phyloP scores from a whole-genome alignment of 2,797 vertebrate genomes.

The Antrozous pallidus region DNA sequence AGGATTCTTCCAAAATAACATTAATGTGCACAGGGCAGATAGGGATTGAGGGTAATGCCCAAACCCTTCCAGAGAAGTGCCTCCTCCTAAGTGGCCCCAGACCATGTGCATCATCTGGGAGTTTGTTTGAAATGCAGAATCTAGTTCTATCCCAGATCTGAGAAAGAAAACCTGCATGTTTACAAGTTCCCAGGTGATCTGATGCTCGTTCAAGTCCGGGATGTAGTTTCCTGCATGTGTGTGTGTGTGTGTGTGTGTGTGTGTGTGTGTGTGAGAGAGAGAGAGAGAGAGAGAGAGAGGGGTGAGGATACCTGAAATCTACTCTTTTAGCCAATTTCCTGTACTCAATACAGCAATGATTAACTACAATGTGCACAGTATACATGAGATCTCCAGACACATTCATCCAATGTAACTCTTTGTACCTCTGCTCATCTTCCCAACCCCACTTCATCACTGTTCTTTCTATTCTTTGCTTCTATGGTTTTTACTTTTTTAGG shows the following conservation, averaged over 20 bases:
- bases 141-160: neutral
- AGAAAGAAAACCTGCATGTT: neutral
- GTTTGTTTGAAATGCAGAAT: neutral
- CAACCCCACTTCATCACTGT: neutral
- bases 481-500: neutral
- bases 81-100: neutral
- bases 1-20: neutral
- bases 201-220: neutral
- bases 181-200: neutral
- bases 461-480: neutral
- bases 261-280: neutral
- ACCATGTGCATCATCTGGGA: neutral
- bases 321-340: neutral
- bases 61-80: neutral
- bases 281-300: neutral
- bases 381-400: neutral
- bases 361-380: neutral
- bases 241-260: neutral
- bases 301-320: neutral
- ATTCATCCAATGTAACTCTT: neutral
- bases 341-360: neutral
- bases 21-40: accelerated
- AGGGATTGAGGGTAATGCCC: neutral
- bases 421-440: neutral
- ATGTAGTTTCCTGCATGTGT: neutral